Evolutionary conservation across 2,888 invertebrate genomes (phyloP).

Genomic region (Hypomecis punctinalis): DNA sequence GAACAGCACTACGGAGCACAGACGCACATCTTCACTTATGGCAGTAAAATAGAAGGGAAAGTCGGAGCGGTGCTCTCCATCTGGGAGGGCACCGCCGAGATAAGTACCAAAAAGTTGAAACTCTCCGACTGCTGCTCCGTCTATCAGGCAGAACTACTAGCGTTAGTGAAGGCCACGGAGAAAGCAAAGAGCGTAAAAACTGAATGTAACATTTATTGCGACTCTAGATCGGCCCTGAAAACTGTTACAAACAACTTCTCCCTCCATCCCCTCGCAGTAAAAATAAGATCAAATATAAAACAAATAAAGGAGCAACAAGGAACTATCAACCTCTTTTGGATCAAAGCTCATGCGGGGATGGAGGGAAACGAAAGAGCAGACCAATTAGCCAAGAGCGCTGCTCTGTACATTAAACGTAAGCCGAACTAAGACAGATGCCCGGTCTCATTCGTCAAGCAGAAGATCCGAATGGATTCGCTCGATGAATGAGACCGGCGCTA

Average conservation of each 20-base stretch:
- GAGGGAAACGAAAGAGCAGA: constrained; percentile 40
- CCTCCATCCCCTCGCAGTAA: constrained; percentile 30
- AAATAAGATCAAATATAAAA: background rate
- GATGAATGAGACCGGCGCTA: constrained; percentile 22
- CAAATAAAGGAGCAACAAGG: background rate
- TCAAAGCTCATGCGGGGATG: constrained; percentile 39
- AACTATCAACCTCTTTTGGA: constrained; percentile 26
- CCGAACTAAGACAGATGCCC: no score
- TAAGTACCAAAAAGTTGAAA: no score
- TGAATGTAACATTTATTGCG: constrained; percentile 32
- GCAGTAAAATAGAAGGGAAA: no score
- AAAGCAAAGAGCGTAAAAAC: no score
- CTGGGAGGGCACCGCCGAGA: background rate
- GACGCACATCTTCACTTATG: background rate
- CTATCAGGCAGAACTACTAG: constrained; percentile 1
- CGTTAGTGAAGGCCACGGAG: background rate
- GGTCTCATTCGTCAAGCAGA: constrained; percentile 32
- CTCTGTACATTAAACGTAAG: no score
- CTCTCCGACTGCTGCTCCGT: no score
- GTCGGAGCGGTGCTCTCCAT: background rate
- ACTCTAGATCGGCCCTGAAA: constrained; percentile 31
- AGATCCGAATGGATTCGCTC: constrained; percentile 27
- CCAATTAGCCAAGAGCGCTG: constrained; percentile 21
- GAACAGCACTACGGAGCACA: background rate
- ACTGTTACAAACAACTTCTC: constrained; percentile 1